Evolutionary conservation across 2,113 vertebrate species (phyloP).

Genomic region (Lamprologus ornatipinnis): DNA sequence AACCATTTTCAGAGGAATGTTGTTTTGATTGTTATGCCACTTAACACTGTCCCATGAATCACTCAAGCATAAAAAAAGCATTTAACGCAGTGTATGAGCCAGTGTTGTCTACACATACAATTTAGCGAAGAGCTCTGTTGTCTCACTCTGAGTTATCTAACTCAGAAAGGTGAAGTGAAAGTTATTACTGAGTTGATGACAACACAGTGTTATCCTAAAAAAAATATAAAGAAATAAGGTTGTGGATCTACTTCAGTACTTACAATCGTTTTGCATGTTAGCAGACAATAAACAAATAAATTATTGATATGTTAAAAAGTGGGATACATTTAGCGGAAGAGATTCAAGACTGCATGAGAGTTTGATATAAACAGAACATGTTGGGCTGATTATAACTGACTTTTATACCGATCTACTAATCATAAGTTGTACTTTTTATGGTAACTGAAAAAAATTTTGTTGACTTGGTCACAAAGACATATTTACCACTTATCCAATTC

Average conservation of each 20-base stretch:
- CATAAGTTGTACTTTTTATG: neutral
- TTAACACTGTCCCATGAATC: neutral
- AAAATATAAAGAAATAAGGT: neutral
- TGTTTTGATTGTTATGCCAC: neutral
- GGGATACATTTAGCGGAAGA: neutral
- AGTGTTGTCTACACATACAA: neutral
- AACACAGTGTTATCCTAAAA: neutral
- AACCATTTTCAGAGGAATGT: neutral
- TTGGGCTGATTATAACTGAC: neutral
- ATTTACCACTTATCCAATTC: neutral
- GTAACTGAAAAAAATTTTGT: accelerated
- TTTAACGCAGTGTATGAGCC: neutral
- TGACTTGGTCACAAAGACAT: neutral
- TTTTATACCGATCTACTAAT: neutral
- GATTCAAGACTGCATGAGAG: neutral
- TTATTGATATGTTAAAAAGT: neutral
- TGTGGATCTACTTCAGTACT: neutral
- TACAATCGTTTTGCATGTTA: neutral
- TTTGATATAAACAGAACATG: neutral
- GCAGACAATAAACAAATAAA: neutral
- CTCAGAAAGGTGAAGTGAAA: neutral
- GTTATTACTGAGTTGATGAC: neutral
- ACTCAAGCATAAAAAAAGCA: neutral
- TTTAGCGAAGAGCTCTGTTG: neutral
- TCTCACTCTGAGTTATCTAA: neutral